Percentiles rank a stretch among this genome's conserved stretches.
These are phyloP conservation scores for Coregonus clupeaformis DNA, from an alignment of 2,113 vertebrate genomes.

Conservation along the genomic window DNA sequence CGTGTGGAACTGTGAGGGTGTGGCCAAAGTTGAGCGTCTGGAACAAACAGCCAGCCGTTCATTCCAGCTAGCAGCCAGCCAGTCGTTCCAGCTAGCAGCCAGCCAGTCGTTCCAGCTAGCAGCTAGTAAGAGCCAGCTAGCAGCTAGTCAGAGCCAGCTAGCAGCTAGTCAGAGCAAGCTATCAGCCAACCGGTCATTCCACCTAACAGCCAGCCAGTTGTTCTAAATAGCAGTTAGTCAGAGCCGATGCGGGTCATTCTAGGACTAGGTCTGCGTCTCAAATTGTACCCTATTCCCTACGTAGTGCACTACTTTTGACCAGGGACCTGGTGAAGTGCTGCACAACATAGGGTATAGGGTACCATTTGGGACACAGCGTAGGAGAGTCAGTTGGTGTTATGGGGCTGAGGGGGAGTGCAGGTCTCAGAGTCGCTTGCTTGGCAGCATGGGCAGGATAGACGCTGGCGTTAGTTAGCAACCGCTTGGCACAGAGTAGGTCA, in stretches of 20 bases:
- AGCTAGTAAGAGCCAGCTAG: too few species aligned
- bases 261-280: too few species aligned
- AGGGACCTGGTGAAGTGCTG: too few species aligned
- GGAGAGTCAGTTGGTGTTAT: background rate
- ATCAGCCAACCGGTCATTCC: too few species aligned
- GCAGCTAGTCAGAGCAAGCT: too few species aligned
- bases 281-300: background rate
- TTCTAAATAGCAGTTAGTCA: background rate
- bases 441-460: background rate
- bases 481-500: background rate
- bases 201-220: too few species aligned
- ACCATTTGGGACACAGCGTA: background rate
- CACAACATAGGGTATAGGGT: too few species aligned
- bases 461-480: background rate
- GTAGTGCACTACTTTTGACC: too few species aligned
- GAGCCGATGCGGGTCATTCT: background rate
- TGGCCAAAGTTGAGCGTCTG: background rate
- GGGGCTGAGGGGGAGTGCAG: background rate
- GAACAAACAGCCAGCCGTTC: background rate
- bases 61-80: background rate
- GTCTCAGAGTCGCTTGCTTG: background rate
- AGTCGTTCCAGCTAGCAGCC: too few species aligned
- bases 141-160: too few species aligned
- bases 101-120: too few species aligned
- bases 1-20: background rate